Conservation (phyloP, 2,888 invertebrate genomes). For the Brachyptera risi region DNA sequence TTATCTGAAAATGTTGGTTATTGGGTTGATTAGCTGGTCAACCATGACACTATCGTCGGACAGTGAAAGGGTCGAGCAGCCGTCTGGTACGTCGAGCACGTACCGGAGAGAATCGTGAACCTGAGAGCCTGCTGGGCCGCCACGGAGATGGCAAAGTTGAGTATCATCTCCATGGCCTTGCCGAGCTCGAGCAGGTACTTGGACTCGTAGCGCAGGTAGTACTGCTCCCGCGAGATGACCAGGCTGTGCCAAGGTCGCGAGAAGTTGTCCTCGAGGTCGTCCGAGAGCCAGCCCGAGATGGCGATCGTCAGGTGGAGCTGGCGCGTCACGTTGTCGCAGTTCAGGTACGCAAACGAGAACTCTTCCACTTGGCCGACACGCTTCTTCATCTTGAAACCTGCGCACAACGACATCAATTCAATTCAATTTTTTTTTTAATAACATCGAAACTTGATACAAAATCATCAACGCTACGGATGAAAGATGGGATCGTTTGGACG, state of each 20-base stretch:
- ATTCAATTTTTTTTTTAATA: too few relatives aligned
- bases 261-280: constrained; percentile 46
- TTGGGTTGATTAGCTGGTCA: too few relatives aligned
- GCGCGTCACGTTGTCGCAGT: constrained; percentile 20
- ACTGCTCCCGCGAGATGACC: constrained; percentile 57
- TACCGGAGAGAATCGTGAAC: constrained; percentile 58
- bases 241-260: constrained; percentile 55
- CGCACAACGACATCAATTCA: too few relatives aligned
- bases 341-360: constrained; percentile 57
- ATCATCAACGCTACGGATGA: too few relatives aligned
- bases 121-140: constrained; percentile 62
- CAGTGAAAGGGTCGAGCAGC: too few relatives aligned
- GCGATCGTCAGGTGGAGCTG: constrained; percentile 59
- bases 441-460: too few relatives aligned
- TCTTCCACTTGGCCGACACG: constrained; percentile 64
- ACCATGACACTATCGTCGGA: too few relatives aligned
- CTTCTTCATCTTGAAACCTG: constrained; percentile 64
- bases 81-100: too few relatives aligned
- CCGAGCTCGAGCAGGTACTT: constrained; percentile 56
- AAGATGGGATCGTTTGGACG: too few relatives aligned
- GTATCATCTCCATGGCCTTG: constrained; percentile 57
- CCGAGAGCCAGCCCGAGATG: constrained; percentile 61
- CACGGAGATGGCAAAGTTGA: constrained; percentile 52
- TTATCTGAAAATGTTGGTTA: too few relatives aligned
- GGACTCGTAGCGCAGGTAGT: constrained; percentile 59